Evolutionary conservation across 2,113 vertebrate genomes (phyloP).

Genomic region (Ciconia stormi): DNA sequence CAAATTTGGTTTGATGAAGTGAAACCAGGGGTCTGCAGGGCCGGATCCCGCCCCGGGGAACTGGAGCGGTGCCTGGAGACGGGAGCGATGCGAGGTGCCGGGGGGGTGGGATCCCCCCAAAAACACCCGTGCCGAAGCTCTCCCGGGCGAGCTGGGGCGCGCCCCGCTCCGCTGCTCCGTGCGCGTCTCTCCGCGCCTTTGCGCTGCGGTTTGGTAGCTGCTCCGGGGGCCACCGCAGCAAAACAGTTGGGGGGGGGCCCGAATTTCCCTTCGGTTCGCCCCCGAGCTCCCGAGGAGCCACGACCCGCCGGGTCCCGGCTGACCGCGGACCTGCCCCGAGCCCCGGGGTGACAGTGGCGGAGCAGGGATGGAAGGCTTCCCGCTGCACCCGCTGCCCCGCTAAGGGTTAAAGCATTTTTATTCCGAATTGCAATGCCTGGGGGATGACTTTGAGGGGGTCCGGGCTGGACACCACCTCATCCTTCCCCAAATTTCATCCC

Average conservation of each 20-base stretch:
- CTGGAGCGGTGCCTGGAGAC: too few species aligned
- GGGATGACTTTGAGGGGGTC: not conserved
- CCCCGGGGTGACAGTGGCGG: not conserved
- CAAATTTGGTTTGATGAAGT: not conserved
- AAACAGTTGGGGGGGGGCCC: rapidly evolving
- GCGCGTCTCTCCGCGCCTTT: not conserved
- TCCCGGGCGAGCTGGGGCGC: too few species aligned
- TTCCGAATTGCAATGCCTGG: not conserved
- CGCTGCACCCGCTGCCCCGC: not conserved
- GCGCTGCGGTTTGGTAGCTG: rapidly evolving
- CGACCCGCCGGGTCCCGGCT: not conserved
- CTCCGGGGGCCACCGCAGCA: too few species aligned
- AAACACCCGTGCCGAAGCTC: rapidly evolving
- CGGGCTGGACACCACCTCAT: rapidly evolving
- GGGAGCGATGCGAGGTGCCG: rapidly evolving
- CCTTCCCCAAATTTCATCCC: not conserved
- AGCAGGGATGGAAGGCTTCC: not conserved
- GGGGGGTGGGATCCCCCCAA: rapidly evolving
- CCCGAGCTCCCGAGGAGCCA: not conserved
- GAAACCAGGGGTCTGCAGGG: not conserved
- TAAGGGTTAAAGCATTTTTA: not conserved
- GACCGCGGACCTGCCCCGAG: not conserved
- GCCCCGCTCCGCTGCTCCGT: rapidly evolving
- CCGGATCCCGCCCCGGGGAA: not conserved
- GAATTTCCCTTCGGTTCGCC: not conserved